phyloP scores from a whole-genome alignment of 2,888 invertebrate species.

The Helleia helle region DNA sequence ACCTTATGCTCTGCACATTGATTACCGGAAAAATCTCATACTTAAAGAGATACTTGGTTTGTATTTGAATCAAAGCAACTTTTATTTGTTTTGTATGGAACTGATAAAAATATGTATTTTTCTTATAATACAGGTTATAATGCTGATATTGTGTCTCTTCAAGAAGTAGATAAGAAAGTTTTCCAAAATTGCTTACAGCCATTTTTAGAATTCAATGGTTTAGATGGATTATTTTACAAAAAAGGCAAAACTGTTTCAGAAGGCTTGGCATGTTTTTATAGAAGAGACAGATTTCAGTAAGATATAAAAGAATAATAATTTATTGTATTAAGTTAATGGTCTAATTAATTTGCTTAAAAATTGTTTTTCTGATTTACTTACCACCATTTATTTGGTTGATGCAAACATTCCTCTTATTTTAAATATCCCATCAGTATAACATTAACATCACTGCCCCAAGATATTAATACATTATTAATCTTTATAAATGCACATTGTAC shows the following conservation, averaged over 20 bases:
- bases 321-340: too few species aligned
- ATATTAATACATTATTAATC: too few species aligned
- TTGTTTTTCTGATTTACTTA: too few species aligned
- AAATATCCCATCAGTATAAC: too few species aligned
- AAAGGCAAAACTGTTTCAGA: constrained; percentile 85
- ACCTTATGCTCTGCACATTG: constrained; percentile 83
- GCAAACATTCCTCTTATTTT: too few species aligned
- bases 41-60: constrained; percentile 86
- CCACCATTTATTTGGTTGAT: too few species aligned
- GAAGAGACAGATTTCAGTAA: constrained; percentile 79
- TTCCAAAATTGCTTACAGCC: constrained; percentile 79
- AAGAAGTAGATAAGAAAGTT: constrained; percentile 91
- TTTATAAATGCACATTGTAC: too few species aligned
- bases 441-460: too few species aligned
- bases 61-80: constrained; percentile 15
- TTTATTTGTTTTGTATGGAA: neutral
- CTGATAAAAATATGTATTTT: neutral
- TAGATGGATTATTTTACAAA: constrained; percentile 76
- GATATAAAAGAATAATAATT: too few species aligned
- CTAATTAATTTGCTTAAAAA: neutral
- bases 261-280: constrained; percentile 87
- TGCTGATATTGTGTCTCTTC: constrained; percentile 90
- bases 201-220: constrained; percentile 69
- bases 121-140: constrained; percentile 80
- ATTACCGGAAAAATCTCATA: constrained; percentile 90